Percentiles rank a stretch among this genome's conserved stretches.
Conservation (phyloP, 2,113 vertebrate species). For the Stigmatopora argus region DNA sequence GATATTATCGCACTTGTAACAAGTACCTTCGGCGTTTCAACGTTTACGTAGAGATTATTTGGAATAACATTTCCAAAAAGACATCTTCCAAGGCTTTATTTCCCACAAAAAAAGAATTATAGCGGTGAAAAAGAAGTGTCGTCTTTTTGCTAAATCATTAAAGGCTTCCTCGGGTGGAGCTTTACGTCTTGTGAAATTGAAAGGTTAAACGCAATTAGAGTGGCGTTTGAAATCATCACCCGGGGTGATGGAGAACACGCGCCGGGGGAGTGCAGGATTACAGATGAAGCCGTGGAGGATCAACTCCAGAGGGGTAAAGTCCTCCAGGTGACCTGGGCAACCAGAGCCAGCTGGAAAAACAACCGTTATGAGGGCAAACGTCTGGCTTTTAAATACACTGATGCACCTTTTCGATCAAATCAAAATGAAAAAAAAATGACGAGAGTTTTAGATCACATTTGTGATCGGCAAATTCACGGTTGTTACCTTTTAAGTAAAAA, state of each 20-base stretch:
- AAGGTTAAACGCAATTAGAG: conserved; percentile 33
- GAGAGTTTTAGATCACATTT: background rate
- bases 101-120: too few relatives aligned
- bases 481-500: background rate
- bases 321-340: conserved; percentile 37
- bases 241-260: conserved; percentile 34
- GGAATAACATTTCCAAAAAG: background rate
- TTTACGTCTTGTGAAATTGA: conserved; percentile 20
- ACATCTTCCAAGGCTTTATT: background rate
- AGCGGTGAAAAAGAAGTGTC: background rate
- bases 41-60: background rate
- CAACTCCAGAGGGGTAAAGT: conserved; percentile 33
- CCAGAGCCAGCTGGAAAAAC: conserved; percentile 62
- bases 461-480: background rate
- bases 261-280: conserved; percentile 25
- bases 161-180: conserved; percentile 6
- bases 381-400: background rate
- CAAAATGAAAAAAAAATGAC: too few relatives aligned
- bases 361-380: conserved; percentile 10
- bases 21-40: background rate
- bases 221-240: conserved; percentile 34
- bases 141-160: conserved; percentile 16
- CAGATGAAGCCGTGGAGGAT: conserved; percentile 31
- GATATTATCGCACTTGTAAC: conserved; percentile 5
- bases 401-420: background rate